Evolutionary conservation across 2,888 invertebrate species (phyloP), one percentile per base, ranked within the genome.

Genomic region (Sarcophaga subvicina): DNA sequence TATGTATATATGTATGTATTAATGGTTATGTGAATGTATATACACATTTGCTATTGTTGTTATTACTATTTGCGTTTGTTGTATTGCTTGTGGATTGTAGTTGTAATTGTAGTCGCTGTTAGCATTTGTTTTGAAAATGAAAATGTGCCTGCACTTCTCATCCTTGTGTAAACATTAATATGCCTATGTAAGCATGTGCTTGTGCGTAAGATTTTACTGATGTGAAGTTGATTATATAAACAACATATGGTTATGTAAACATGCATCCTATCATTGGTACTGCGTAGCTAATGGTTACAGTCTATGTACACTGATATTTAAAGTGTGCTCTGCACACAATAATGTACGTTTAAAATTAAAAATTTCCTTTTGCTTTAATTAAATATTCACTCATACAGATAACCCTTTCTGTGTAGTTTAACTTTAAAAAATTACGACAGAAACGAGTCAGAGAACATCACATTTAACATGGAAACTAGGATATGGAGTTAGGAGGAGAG

Each of bases 101-200:
- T 37, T 54, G 54, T 12, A 37, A 54, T 17, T 54, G 49, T 49
- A 4, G 49, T 49, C 4, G 66, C 27, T n/a, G 27, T 70, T 47
- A 17, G 25, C 62, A 6, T 54, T 69, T 66, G 63, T 73, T 64
- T 66, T 37, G 5, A 17, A 66, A 69, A 69, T 78, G 25, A 60
- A 66, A 69, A 78, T 78, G 22, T 22, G 69, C 78, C 49, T 79
- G 63, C 79, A 79, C 79, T 70, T 79, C 54, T 37, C 47, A 25
- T 17, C 70, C 27, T 70, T 25, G 37, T 63, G 54, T 49, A 49
- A 27, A 62, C 45, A 66, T 76, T 27, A 17, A 12, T 76, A 22
- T 73, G 37, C 4, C 4, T 8, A n/a, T 37, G 27, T 59, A 59
- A 63, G 47, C 45, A 37, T 37, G 45, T 20, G 47, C 4, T 45